Evolutionary conservation across 2,888 invertebrate species (phyloP).

Genomic region (Tetrapedia diversipes): DNA sequence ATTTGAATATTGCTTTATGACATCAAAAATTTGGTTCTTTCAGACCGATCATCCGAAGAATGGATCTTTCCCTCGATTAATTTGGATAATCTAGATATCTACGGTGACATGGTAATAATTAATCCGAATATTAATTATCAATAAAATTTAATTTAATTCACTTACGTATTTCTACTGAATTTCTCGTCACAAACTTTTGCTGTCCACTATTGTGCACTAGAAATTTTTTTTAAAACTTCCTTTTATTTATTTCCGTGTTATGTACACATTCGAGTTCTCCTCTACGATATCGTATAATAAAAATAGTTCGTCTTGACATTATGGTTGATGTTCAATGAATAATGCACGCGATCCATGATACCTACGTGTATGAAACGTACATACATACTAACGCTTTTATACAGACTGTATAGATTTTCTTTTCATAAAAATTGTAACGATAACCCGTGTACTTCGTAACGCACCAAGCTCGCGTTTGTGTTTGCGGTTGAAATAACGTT

Average conservation of each 20-base stretch:
- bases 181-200: too few relatives aligned
- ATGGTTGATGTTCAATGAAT: not conserved
- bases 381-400: not conserved
- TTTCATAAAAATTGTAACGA: conserved; percentile 5
- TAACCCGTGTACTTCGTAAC: not conserved
- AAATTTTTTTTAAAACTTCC: not conserved
- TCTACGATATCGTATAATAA: not conserved
- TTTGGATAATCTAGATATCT: too few relatives aligned
- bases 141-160: too few relatives aligned
- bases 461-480: not conserved
- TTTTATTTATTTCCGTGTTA: not conserved
- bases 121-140: too few relatives aligned
- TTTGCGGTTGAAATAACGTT: conserved; percentile 1
- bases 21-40: too few relatives aligned
- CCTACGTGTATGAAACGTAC: not conserved
- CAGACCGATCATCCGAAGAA: too few relatives aligned
- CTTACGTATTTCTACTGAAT: not conserved
- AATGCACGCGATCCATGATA: not conserved
- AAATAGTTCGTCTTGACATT: conserved; percentile 8
- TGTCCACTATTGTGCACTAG: too few relatives aligned
- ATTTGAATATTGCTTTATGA: too few relatives aligned
- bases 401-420: conserved; percentile 4
- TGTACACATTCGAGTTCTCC: not conserved
- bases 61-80: too few relatives aligned
- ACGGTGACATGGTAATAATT: too few relatives aligned